These are phyloP conservation scores for Pseudachorutes palmiensis DNA, from an alignment of 1,140 invertebrate species.

Conservation along the genomic window DNA sequence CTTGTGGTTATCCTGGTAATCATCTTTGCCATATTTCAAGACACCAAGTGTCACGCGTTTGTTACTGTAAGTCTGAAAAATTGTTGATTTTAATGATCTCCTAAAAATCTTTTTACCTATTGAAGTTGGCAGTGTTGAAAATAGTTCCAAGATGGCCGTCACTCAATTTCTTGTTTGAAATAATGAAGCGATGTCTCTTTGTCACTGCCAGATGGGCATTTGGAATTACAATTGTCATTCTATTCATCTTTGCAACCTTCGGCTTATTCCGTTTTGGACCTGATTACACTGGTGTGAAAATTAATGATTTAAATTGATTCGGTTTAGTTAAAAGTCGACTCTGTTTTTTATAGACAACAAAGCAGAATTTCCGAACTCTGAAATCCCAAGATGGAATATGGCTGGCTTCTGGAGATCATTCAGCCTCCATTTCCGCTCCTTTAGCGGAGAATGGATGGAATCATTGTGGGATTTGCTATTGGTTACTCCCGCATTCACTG, in stretches of 20 bases:
- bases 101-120: neutral
- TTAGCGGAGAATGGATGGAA: slow-evolving; percentile 1
- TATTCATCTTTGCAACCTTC: neutral
- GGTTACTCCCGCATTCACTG: neutral
- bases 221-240: neutral
- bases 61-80: neutral
- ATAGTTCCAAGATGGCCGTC: neutral
- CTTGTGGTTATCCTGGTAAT: neutral
- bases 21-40: neutral
- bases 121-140: neutral
- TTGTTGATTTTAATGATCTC: neutral
- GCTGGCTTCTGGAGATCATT: neutral
- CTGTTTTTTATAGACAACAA: neutral
- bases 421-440: neutral
- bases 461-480: neutral
- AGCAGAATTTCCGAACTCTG: neutral
- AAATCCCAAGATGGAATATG: neutral
- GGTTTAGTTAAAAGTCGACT: too few species aligned
- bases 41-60: neutral
- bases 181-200: neutral
- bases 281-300: neutral
- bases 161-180: neutral
- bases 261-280: neutral
- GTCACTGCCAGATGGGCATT: neutral
- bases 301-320: too few species aligned